Base-by-base conservation (phyloP, 1,140 invertebrate species). In the Drosophila repleta region DNA sequence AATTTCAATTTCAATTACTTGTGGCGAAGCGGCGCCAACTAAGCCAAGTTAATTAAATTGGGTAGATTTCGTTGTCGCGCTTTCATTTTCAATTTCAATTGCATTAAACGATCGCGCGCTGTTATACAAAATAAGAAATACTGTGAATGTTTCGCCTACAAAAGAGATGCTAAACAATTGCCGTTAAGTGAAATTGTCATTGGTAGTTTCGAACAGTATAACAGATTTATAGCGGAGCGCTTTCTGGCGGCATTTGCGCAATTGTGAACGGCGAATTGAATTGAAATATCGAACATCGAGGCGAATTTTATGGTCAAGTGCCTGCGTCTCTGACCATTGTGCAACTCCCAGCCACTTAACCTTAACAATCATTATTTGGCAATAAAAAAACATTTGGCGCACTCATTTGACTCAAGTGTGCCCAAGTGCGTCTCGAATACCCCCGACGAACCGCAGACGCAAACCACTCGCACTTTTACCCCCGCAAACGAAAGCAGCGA, bases 311-410 rank as follows among this genome's bases (percentile, higher is more conserved):
- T 79, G 64, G 71, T 69, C 74, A 73, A 79, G 77, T 64, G 74
- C n/a, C 73, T 45, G 76, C 21, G 39, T 10, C 43, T 46, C 43
- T 35, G 53, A 48, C 71, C 74, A 77, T 85, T 85, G 81, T 81
- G 81, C 83, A 85, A 85, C 66, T 26, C 65, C 43, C 55, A 76
- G 82, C 85, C 78, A 79, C 82, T 87, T 87, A 87, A 88, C 82
- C 82, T 87, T 87, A 87, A 76, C 82, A 88, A 88, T 77, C 84
- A 75, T 87, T 75, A 74, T 85, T 81, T 66, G 76, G 79, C 79
- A 76, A 82, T 74, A 35, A 35, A 76, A 76, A 74, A 68, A 67
- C 66, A 76, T 74, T 84, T 83, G 79, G 79, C 79, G 75, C 70
- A 84, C 83, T 71, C 53, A 64, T 63, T 68, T 56, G 48, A 70